Conservation (phyloP, 2,797 vertebrate genomes). For the Prionace glauca region DNA sequence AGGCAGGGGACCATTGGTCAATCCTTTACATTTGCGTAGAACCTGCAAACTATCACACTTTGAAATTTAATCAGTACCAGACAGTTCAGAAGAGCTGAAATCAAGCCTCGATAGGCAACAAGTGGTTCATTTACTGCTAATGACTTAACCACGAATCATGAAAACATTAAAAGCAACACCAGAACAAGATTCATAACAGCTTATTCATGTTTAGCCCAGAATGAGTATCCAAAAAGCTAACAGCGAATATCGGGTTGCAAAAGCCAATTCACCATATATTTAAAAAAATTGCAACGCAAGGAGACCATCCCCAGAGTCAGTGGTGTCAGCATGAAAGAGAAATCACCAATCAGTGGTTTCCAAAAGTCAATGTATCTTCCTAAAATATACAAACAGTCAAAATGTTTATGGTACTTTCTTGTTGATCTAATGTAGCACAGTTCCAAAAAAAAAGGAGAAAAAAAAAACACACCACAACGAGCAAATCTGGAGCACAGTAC, state of each 20-base stretch:
- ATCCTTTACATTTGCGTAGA: not conserved
- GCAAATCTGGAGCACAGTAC: not conserved
- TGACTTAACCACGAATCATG: not conserved
- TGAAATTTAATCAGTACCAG: not conserved
- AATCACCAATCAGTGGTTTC: not conserved
- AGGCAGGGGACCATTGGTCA: too few species aligned
- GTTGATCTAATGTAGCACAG: not conserved
- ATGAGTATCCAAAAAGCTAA: not conserved
- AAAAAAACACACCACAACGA: too few species aligned
- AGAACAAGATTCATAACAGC: not conserved
- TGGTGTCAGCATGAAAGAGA: not conserved
- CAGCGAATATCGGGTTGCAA: not conserved
- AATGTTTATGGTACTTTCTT: not conserved
- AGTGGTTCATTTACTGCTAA: not conserved
- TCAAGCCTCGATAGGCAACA: not conserved
- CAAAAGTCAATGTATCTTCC: not conserved
- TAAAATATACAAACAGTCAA: not conserved
- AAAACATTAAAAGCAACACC: not conserved
- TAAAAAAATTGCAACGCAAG: not conserved
- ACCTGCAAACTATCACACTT: not conserved
- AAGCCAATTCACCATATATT: not conserved
- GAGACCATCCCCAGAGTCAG: not conserved
- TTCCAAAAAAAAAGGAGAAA: not conserved
- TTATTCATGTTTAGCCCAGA: not conserved
- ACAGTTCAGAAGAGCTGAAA: not conserved